Percentiles rank a stretch among this genome's conserved stretches.
Evolutionary conservation across 2,113 vertebrate species (phyloP).

Genomic region (Prinia subflava): DNA sequence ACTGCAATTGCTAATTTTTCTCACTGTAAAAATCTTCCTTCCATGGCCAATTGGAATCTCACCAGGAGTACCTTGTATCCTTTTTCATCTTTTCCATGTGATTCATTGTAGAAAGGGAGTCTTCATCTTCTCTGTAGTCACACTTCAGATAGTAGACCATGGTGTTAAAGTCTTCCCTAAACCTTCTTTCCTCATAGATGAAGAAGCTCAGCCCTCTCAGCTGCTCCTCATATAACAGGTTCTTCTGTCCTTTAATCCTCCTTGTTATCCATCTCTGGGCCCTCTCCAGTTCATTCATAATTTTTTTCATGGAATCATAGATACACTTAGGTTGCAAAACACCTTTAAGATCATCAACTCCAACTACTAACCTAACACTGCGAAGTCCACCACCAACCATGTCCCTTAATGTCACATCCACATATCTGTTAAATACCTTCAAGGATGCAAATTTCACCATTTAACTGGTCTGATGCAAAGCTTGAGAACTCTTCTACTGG

Average conservation of each 20-base stretch:
- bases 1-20: background rate
- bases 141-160: background rate
- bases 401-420: background rate
- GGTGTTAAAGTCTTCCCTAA: background rate
- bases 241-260: background rate
- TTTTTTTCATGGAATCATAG: background rate
- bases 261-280: background rate
- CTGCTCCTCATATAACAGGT: accelerated
- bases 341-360: background rate
- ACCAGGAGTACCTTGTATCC: background rate
- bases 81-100: too few relatives aligned
- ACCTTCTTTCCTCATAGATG: background rate
- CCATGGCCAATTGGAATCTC: background rate
- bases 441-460: background rate
- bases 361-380: background rate
- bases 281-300: background rate
- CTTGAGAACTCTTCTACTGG: background rate
- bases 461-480: background rate
- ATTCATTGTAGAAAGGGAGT: background rate
- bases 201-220: background rate
- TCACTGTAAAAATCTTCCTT: background rate
- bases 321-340: background rate
- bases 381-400: background rate
- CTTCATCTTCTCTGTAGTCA: background rate
- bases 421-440: background rate